Conservation (phyloP, 1,140 invertebrate genomes). For the Apis cerana region DNA sequence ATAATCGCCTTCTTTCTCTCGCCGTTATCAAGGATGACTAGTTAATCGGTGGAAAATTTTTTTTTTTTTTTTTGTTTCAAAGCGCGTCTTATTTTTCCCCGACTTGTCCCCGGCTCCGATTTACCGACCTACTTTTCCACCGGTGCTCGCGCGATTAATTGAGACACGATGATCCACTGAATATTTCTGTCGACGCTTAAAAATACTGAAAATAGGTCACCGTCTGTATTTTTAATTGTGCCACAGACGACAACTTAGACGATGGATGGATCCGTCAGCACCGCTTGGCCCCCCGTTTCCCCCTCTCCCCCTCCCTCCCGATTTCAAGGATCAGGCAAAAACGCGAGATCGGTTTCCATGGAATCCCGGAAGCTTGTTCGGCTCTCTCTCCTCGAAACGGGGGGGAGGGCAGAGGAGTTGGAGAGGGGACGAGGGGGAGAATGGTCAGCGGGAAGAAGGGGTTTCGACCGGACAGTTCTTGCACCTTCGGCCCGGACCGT, state of each 20-base stretch:
- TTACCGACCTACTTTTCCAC: slow-evolving; percentile 55
- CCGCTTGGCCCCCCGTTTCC: too few relatives aligned
- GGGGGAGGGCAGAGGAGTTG: too few relatives aligned
- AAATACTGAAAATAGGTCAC: slow-evolving; percentile 72
- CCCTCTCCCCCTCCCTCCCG: not conserved
- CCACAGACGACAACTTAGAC: slow-evolving; percentile 60
- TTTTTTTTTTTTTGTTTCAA: not conserved
- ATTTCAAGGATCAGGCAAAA: not conserved
- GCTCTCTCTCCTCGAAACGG: too few relatives aligned
- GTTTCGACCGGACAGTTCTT: slow-evolving; percentile 28
- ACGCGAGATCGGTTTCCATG: slow-evolving; percentile 24
- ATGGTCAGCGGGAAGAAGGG: not conserved
- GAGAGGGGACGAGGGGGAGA: not conserved
- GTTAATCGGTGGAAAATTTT: slow-evolving; percentile 11
- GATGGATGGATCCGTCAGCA: slow-evolving; percentile 20
- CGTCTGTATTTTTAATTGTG: slow-evolving; percentile 70
- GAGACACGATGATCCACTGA: slow-evolving; percentile 66
- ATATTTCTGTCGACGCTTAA: slow-evolving; percentile 69
- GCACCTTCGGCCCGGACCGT: slow-evolving; percentile 29
- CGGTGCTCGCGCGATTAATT: slow-evolving; percentile 66
- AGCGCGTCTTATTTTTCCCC: not conserved
- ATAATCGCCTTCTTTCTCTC: not conserved
- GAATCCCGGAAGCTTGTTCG: slow-evolving; percentile 13
- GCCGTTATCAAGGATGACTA: not conserved
- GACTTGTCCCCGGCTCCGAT: slow-evolving; percentile 30